Conservation (phyloP, 2,888 invertebrate species). For the Diachrysia chrysitis region DNA sequence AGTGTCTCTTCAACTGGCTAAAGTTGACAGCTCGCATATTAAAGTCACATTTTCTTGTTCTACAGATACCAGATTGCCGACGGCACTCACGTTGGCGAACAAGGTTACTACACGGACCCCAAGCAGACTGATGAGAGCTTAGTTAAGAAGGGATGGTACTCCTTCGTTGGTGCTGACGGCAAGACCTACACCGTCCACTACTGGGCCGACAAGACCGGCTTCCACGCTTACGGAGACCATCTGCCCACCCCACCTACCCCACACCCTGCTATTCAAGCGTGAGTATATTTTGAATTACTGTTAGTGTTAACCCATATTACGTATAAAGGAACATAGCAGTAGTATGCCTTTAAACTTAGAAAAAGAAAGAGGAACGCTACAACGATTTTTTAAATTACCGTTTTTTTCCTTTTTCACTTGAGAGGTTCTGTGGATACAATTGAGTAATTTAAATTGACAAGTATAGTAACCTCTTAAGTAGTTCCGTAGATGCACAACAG, state of each 20-base stretch:
- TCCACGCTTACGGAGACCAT: slow-evolving; percentile 84
- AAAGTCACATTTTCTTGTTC: not conserved
- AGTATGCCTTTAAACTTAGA: no score
- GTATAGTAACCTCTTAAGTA: no score
- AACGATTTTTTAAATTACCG: no score
- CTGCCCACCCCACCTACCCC: slow-evolving; percentile 82
- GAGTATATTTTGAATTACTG: slow-evolving; percentile 63
- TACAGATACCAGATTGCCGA: slow-evolving; percentile 82
- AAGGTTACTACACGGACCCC: slow-evolving; percentile 80
- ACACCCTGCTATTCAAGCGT: slow-evolving; percentile 81
- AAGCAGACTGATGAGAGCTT: slow-evolving; percentile 77
- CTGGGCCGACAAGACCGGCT: slow-evolving; percentile 85
- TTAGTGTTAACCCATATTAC: not conserved
- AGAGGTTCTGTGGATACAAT: no score
- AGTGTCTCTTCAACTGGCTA: no score
- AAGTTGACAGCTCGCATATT: no score
- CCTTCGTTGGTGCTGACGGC: slow-evolving; percentile 80
- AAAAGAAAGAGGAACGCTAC: no score
- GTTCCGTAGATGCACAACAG: no score
- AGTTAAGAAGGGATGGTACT: slow-evolving; percentile 87
- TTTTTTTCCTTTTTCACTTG: no score
- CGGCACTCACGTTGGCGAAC: slow-evolving; percentile 83
- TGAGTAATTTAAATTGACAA: no score
- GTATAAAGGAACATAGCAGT: no score
- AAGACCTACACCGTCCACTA: slow-evolving; percentile 82